Conservation (phyloP, 1,140 invertebrate species). For the Cyrtorhinus lividipennis region DNA sequence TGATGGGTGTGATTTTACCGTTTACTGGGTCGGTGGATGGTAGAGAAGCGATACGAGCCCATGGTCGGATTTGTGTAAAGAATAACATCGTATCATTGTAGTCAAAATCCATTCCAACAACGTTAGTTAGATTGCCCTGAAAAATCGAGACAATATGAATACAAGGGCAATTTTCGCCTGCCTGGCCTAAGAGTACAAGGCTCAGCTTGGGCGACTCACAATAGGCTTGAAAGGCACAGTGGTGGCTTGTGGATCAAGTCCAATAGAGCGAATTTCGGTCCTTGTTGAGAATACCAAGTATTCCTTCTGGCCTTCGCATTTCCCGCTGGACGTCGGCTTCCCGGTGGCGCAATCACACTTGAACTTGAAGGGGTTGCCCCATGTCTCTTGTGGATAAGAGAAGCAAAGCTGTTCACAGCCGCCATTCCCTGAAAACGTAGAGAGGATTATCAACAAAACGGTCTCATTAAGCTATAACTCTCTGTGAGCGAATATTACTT, state of each 20-base stretch:
- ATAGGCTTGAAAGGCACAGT: slow-evolving; percentile 72
- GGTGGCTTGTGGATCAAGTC: slow-evolving; percentile 64
- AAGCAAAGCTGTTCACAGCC: slow-evolving; percentile 94
- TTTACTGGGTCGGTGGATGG: slow-evolving; percentile 47
- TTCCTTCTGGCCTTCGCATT: slow-evolving; percentile 70
- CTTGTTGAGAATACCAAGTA: slow-evolving; percentile 83
- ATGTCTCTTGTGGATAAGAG: slow-evolving; percentile 54
- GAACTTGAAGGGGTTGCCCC: slow-evolving; percentile 35
- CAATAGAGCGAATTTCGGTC: slow-evolving; percentile 75
- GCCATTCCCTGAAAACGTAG: slow-evolving; percentile 40
- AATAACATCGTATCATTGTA: slow-evolving; percentile 72
- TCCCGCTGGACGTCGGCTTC: slow-evolving; percentile 31
- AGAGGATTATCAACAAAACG: background rate
- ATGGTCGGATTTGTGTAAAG: slow-evolving; percentile 83
- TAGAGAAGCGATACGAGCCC: slow-evolving; percentile 72
- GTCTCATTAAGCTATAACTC: too few species aligned
- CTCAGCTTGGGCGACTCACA: slow-evolving; percentile 22
- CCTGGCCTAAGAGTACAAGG: background rate
- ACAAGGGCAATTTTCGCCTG: background rate
- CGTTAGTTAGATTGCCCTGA: slow-evolving; percentile 77
- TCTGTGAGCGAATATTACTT: background rate
- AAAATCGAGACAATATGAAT: slow-evolving; percentile 17
- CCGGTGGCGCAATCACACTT: slow-evolving; percentile 87
- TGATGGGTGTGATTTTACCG: slow-evolving; percentile 50
- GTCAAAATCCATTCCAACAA: slow-evolving; percentile 94